Percentiles rank a stretch among this genome's conserved stretches.
phyloP scores from a whole-genome alignment of 2,888 invertebrate species.

The Argynnis bischoffii region DNA sequence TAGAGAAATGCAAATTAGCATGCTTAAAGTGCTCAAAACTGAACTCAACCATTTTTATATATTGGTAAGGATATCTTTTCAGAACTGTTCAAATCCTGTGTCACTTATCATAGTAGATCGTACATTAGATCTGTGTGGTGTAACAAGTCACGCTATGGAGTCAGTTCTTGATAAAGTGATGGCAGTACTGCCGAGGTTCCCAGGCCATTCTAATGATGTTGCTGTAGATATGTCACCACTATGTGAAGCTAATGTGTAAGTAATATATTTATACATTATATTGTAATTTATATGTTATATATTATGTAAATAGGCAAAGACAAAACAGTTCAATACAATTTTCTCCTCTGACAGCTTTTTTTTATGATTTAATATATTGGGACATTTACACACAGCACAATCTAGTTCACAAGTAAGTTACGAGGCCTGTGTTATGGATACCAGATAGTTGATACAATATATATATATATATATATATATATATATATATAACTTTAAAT shows the following conservation, averaged over 20 bases:
- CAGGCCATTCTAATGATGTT: slow-evolving; percentile 84
- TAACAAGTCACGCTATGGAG: slow-evolving; percentile 83
- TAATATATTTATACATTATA: slow-evolving; percentile 13
- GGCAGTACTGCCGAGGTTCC: slow-evolving; percentile 82
- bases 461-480: too few relatives aligned
- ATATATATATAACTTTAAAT: too few relatives aligned
- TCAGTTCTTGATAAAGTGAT: slow-evolving; percentile 84
- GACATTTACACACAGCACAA: too few relatives aligned
- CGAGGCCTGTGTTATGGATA: too few relatives aligned
- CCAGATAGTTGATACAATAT: too few relatives aligned
- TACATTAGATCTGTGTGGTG: slow-evolving; percentile 84
- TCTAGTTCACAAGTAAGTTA: too few relatives aligned
- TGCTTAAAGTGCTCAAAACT: neutral
- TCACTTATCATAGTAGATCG: slow-evolving; percentile 85
- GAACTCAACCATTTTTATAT: neutral
- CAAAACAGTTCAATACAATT: too few relatives aligned
- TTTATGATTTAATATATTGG: too few relatives aligned
- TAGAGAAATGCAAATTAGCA: too few relatives aligned
- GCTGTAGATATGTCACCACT: slow-evolving; percentile 85
- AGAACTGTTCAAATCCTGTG: slow-evolving; percentile 74
- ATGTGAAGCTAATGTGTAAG: slow-evolving; percentile 77
- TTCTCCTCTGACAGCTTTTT: too few relatives aligned
- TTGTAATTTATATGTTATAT: neutral
- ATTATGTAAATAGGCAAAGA: too few relatives aligned
- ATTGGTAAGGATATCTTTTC: slow-evolving; percentile 40